These are phyloP conservation scores for Lathronympha strigana DNA, from an alignment of 2,888 invertebrate species.

Conservation along the genomic window DNA sequence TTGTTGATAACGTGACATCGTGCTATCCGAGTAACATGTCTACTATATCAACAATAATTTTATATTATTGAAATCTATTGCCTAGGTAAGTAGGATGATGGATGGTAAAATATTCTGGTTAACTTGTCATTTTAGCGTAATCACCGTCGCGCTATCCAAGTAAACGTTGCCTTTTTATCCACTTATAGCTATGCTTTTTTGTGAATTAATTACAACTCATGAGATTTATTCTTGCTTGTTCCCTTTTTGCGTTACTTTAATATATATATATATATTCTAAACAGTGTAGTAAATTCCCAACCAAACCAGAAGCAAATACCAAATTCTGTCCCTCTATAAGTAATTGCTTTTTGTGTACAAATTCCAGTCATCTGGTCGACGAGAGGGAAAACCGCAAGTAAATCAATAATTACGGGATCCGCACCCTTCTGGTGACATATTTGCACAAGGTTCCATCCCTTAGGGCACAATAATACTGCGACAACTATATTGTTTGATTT, in stretches of 20 bases:
- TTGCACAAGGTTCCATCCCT: constrained; percentile 25
- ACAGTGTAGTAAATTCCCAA: not conserved
- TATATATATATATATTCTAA: not conserved
- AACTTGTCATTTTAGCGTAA: too few relatives aligned
- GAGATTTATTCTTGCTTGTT: not conserved
- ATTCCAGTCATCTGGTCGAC: constrained; percentile 26
- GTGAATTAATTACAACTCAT: too few relatives aligned
- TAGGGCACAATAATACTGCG: constrained; percentile 20
- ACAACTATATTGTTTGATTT: constrained; percentile 5
- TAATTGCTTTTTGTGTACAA: constrained; percentile 42
- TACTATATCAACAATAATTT: too few relatives aligned
- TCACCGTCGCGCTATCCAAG: too few relatives aligned
- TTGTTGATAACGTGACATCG: too few relatives aligned
- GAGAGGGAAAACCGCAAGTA: constrained; percentile 41
- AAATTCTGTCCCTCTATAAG: constrained; percentile 32
- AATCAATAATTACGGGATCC: constrained; percentile 40
- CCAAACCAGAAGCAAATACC: constrained; percentile 21
- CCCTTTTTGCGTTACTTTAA: too few relatives aligned
- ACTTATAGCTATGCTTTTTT: too few relatives aligned
- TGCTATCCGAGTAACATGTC: too few relatives aligned
- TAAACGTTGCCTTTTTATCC: too few relatives aligned
- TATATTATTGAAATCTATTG: too few relatives aligned
- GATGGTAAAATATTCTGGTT: too few relatives aligned
- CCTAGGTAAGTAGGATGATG: too few relatives aligned
- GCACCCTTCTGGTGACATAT: constrained; percentile 39